A percentile compares a stretch with the other conserved stretches of the same genome.
Evolutionary conservation across 1,140 invertebrate genomes (phyloP).

Genomic region (Rhopalosiphum padi): DNA sequence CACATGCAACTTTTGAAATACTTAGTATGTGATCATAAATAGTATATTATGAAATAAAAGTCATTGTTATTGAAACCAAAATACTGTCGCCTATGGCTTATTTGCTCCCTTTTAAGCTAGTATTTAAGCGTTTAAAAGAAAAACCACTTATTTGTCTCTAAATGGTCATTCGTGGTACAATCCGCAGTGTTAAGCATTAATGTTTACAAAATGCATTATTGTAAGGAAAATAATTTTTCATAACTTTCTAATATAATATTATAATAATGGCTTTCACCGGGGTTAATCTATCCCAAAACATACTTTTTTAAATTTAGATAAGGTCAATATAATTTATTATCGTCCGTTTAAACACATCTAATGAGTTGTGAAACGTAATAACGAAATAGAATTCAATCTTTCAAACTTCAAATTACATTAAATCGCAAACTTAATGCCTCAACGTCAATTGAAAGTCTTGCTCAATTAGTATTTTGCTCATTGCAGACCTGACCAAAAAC

Average conservation of each 20-base stretch:
- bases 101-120: neutral
- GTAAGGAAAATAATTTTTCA: neutral
- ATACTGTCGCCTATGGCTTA: neutral
- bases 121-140: neutral
- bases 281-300: neutral
- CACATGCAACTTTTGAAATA: neutral
- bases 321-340: neutral
- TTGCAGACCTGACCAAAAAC: neutral
- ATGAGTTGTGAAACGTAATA: neutral
- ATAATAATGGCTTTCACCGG: neutral
- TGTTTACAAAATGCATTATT: neutral
- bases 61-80: neutral
- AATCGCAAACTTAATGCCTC: neutral
- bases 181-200: neutral
- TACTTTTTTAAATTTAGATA: neutral
- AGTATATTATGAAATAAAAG: neutral
- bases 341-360: neutral
- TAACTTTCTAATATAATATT: neutral
- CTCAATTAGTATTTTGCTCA: neutral
- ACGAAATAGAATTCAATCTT: neutral
- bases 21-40: neutral
- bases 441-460: neutral
- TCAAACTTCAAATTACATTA: slow-evolving; percentile 8
- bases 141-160: neutral
- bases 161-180: neutral